These are phyloP conservation scores for Micrastur ruficollis DNA, from an alignment of 2,797 vertebrate species.

Conservation along the genomic window DNA sequence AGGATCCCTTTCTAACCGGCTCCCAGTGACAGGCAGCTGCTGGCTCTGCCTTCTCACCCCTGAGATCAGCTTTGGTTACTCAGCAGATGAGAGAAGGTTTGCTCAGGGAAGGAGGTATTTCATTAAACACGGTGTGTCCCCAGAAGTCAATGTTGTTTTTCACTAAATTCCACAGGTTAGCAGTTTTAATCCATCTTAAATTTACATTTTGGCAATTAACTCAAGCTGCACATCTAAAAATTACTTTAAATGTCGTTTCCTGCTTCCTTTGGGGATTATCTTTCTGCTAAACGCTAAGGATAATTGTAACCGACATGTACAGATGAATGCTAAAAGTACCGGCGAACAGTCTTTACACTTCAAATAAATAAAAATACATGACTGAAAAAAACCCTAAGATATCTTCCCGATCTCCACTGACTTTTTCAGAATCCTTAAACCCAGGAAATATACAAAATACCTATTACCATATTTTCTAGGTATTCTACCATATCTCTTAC, in stretches of 20 bases:
- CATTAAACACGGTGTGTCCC: background rate
- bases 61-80: background rate
- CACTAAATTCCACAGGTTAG: background rate
- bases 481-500: background rate
- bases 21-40: background rate
- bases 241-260: background rate
- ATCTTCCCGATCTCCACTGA: background rate
- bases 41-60: background rate
- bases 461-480: background rate
- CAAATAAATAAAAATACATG: background rate
- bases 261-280: background rate
- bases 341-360: background rate
- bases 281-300: background rate
- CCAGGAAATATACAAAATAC: background rate
- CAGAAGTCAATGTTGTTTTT: background rate
- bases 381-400: background rate
- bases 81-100: background rate
- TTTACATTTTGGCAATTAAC: constrained; percentile 32
- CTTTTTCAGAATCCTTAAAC: background rate
- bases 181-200: constrained; percentile 1
- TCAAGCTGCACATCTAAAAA: constrained; percentile 5
- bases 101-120: background rate
- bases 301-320: constrained; percentile 17
- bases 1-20: background rate
- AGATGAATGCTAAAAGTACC: background rate